phyloP scores from a whole-genome alignment of 2,797 vertebrate genomes.

The Phalloptychus januarius region DNA sequence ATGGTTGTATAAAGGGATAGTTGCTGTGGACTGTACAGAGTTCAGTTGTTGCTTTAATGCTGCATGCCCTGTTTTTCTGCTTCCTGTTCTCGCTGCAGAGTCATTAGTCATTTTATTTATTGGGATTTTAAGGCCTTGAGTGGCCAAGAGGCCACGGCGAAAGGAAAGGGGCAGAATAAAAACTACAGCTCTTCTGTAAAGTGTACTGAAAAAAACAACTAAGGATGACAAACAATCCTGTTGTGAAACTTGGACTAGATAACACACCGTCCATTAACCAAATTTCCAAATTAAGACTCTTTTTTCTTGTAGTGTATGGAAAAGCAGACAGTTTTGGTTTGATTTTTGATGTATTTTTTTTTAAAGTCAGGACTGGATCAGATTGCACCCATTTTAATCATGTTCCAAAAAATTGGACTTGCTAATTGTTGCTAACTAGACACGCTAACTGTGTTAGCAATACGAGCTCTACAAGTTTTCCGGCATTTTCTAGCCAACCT shows the following conservation, averaged over 20 bases:
- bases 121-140: conserved; percentile 72
- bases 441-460: not conserved
- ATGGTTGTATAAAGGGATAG: conserved; percentile 84
- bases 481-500: not conserved
- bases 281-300: not conserved
- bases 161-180: conserved; percentile 26
- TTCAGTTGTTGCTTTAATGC: conserved; percentile 62
- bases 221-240: conserved; percentile 15
- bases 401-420: not conserved
- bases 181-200: conserved; percentile 1
- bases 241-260: conserved; percentile 25
- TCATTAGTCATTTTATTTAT: too few species aligned
- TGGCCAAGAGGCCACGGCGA: conserved; percentile 66
- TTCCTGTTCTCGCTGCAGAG: conserved; percentile 37
- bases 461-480: not conserved
- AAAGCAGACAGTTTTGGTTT: not conserved
- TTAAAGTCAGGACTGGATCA: not conserved
- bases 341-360: not conserved
- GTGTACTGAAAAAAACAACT: not conserved
- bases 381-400: not conserved
- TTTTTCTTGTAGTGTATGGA: not conserved
- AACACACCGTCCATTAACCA: not conserved
- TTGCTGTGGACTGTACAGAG: conserved; percentile 80
- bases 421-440: not conserved
- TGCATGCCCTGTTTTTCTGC: conserved; percentile 62